Evolutionary conservation across 2,797 vertebrate genomes (phyloP).

Genomic region (Parauchenoglanis punctatus): DNA sequence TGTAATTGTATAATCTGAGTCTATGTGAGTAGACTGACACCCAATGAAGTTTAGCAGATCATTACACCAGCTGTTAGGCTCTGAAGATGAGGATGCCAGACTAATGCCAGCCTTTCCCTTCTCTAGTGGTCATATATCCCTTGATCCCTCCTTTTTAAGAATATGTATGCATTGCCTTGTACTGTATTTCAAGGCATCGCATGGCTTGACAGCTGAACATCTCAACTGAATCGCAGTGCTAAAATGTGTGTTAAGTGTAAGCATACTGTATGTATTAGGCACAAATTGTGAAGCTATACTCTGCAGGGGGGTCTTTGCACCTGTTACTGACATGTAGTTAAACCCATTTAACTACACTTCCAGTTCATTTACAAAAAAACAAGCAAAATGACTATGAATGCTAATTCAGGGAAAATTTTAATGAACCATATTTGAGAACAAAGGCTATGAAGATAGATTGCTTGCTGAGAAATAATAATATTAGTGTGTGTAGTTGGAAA

Average conservation of each 20-base stretch:
- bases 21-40: constrained; percentile 46
- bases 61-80: constrained; percentile 71
- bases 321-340: constrained; percentile 61
- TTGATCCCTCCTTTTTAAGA: constrained; percentile 63
- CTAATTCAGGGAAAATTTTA: not conserved
- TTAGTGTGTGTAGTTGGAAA: not conserved
- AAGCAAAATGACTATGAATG: not conserved
- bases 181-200: constrained; percentile 31
- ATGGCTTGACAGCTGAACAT: constrained; percentile 40
- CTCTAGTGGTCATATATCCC: constrained; percentile 48
- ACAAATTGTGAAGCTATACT: not conserved
- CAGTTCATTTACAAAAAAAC: not conserved
- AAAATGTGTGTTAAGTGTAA: constrained; percentile 38
- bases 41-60: constrained; percentile 58
- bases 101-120: constrained; percentile 46
- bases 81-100: constrained; percentile 64
- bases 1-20: not conserved
- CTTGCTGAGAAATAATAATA: not conserved
- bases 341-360: not conserved
- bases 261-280: constrained; percentile 14
- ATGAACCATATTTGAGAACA: constrained; percentile 11
- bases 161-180: constrained; percentile 55
- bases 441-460: not conserved
- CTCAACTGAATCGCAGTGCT: constrained; percentile 27
- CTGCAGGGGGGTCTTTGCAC: constrained; percentile 52